phyloP scores from a whole-genome alignment of 2,888 invertebrate genomes.

The Blomia tropicalis region DNA sequence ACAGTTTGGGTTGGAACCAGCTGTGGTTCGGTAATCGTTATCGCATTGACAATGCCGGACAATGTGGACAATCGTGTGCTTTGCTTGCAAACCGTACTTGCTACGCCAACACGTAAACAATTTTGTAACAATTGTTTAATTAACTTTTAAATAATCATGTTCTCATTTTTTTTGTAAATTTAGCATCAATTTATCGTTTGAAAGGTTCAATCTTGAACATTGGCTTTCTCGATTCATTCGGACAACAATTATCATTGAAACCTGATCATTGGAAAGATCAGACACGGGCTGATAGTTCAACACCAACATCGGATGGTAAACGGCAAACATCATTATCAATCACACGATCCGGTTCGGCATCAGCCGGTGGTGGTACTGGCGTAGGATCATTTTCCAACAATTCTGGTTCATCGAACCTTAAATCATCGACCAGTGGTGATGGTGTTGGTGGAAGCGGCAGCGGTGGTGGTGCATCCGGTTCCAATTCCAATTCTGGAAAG shows the following conservation, averaged over 20 bases:
- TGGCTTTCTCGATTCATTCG: slow-evolving; percentile 89
- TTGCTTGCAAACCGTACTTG: slow-evolving; percentile 55
- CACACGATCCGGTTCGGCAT: slow-evolving; percentile 17
- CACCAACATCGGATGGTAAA: slow-evolving; percentile 9
- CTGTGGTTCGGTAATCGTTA: slow-evolving; percentile 82
- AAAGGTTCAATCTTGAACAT: slow-evolving; percentile 85
- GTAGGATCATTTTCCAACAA: too few species aligned
- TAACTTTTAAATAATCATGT: slow-evolving; percentile 13
- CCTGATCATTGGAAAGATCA: slow-evolving; percentile 78
- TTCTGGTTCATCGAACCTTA: too few species aligned
- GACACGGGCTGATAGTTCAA: neutral
- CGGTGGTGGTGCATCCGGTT: neutral
- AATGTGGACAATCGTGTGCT: slow-evolving; percentile 52
- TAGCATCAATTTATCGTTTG: slow-evolving; percentile 84
- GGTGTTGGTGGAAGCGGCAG: too few species aligned
- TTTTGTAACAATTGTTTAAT: slow-evolving; percentile 45
- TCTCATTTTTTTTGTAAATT: slow-evolving; percentile 29
- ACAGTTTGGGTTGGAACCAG: slow-evolving; percentile 97
- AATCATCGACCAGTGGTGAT: too few species aligned
- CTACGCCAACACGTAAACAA: slow-evolving; percentile 66
- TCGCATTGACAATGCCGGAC: slow-evolving; percentile 58
- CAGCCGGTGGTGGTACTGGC: neutral
- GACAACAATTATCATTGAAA: slow-evolving; percentile 72
- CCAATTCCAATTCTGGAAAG: too few species aligned
- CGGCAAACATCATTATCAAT: slow-evolving; percentile 19